phyloP scores from a whole-genome alignment of 2,113 vertebrate species.

The Toxostoma redivivum region DNA sequence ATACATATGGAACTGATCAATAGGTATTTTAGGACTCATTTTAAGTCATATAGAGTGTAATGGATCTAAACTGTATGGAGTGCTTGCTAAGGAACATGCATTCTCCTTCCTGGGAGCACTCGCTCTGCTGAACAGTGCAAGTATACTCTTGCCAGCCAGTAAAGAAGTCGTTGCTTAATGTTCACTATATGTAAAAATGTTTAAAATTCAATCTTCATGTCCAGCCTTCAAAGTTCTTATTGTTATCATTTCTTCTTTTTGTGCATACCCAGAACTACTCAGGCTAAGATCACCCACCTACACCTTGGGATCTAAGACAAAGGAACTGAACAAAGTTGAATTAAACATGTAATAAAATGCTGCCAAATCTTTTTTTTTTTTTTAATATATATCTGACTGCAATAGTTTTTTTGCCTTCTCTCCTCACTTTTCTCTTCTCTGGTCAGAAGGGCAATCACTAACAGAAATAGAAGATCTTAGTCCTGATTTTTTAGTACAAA shows the following conservation, averaged over 20 bases:
- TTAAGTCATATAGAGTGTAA: not conserved
- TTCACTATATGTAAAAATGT: not conserved
- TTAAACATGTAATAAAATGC: not conserved
- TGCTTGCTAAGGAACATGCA: not conserved
- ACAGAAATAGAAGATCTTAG: not conserved
- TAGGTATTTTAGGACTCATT: not conserved
- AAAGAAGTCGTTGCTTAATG: not conserved
- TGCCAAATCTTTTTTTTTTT: not conserved
- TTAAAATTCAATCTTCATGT: not conserved
- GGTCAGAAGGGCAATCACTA: not conserved
- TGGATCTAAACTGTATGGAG: not conserved
- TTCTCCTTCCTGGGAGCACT: not conserved
- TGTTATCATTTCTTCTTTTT: not conserved
- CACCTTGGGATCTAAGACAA: not conserved
- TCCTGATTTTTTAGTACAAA: not conserved
- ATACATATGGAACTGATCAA: not conserved
- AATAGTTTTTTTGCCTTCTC: not conserved
- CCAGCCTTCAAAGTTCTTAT: not conserved
- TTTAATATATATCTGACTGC: not conserved
- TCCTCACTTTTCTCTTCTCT: not conserved
- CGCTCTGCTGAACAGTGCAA: not conserved
- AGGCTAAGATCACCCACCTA: not conserved
- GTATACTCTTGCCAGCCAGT: not conserved
- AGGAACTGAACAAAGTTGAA: not conserved
- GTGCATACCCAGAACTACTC: not conserved